Evolutionary conservation across 53 echinoderm and acorn worm genomes (phyloP), one percentile per base, ranked within the genome.

Genomic region (Astropecten irregularis): DNA sequence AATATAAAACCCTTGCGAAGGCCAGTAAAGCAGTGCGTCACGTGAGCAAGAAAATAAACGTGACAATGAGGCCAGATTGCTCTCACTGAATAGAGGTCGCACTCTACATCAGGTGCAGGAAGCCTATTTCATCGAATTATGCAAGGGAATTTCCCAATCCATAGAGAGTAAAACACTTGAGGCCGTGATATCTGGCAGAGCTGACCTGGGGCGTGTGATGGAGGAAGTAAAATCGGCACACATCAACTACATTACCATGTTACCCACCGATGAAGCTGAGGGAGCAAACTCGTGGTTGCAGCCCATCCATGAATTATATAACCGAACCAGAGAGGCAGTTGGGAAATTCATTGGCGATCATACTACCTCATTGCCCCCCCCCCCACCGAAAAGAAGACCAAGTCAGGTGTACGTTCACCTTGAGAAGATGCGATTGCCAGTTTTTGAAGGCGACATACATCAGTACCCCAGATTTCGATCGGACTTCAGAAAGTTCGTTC

Each of bases 281-380:
- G 28, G n/a, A 2, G 76, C 53, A 37, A 74, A 74, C 28, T 25
- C 36, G 37, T 74, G 76, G 55, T 56, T 74, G 10, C 76, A 49
- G 39, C 57, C 56, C 13, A 25, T 74, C 37, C 36, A 56, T 74
- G 76, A 74, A 69, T 40, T 42, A 16, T 40, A n/a, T n/a, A n/a
- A n/a, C n/a, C n/a, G n/a, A n/a, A n/a, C n/a, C n/a, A n/a, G n/a
- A n/a, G n/a, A n/a, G 6, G 49, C 44, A 44, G 16, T 69, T 18
- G 28, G 70, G 10, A 69, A 47, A 69, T 47, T 39, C 27, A 18
- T 69, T 18, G 70, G 40, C 14, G 1, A 29, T 29, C 46, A 44
- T 49, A 42, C 70, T 46, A n/a, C n/a, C n/a, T n/a, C n/a, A n/a
- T n/a, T n/a, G n/a, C n/a, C n/a, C n/a, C n/a, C n/a, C n/a, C n/a